A percentile compares a stretch with the other conserved stretches of the same genome.
Evolutionary conservation across 2,888 invertebrate species (phyloP).

Genomic region (Lacanobia wlatinum): DNA sequence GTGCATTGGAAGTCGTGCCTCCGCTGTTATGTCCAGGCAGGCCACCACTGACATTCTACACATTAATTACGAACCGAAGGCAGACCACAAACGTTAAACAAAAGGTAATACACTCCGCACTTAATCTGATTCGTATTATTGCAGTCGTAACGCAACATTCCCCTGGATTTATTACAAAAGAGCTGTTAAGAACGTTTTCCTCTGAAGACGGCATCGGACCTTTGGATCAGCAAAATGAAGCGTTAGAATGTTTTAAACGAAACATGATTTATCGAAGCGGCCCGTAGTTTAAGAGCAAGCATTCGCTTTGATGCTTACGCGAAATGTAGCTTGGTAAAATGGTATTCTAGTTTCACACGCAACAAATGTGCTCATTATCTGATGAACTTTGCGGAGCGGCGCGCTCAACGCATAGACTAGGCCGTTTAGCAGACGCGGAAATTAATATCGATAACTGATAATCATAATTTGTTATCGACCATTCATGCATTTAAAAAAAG

Average conservation of each 20-base stretch:
- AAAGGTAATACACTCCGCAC: slow-evolving; percentile 81
- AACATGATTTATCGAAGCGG: slow-evolving; percentile 81
- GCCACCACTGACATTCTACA: slow-evolving; percentile 67
- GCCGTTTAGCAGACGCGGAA: slow-evolving; percentile 54
- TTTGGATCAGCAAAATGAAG: slow-evolving; percentile 85
- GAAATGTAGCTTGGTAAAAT: slow-evolving; percentile 85
- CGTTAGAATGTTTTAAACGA: slow-evolving; percentile 79
- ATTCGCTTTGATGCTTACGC: slow-evolving; percentile 85
- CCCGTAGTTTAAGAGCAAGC: slow-evolving; percentile 75
- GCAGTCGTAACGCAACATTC: slow-evolving; percentile 85
- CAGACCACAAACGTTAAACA: slow-evolving; percentile 77
- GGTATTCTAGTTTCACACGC: slow-evolving; percentile 90
- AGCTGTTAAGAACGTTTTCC: slow-evolving; percentile 83
- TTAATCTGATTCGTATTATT: slow-evolving; percentile 88
- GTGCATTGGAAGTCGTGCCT: slow-evolving; percentile 63
- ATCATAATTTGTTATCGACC: background rate
- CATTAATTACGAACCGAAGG: slow-evolving; percentile 82
- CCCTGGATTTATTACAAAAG: slow-evolving; percentile 86
- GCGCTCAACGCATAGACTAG: slow-evolving; percentile 70
- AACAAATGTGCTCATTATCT: slow-evolving; percentile 90
- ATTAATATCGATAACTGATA: slow-evolving; percentile 12
- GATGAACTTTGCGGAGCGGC: slow-evolving; percentile 86
- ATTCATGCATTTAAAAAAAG: background rate
- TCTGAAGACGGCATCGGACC: slow-evolving; percentile 78
- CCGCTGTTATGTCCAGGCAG: slow-evolving; percentile 62